A percentile compares a stretch with the other conserved stretches of the same genome.
These are phyloP conservation scores for Phalacrocorax aristotelis DNA, from an alignment of 2,113 vertebrate genomes.

Conservation along the genomic window DNA sequence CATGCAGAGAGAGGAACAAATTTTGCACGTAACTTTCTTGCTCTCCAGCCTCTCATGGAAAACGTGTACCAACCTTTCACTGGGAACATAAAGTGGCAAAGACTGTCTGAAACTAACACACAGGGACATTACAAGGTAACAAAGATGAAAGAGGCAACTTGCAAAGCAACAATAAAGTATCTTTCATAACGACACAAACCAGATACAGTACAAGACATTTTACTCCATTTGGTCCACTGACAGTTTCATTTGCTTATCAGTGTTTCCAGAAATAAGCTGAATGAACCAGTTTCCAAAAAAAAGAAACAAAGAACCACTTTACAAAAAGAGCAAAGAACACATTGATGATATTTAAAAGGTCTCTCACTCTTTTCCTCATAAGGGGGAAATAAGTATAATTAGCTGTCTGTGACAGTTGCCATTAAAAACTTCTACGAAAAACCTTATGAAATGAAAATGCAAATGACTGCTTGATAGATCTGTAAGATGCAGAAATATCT, in stretches of 20 bases:
- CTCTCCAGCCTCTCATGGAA: neutral
- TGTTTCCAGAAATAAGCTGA: neutral
- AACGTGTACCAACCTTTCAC: neutral
- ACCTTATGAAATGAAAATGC: neutral
- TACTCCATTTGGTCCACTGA: neutral
- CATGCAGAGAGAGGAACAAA: neutral
- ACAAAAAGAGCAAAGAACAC: neutral
- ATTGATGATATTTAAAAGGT: neutral
- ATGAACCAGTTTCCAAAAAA: neutral
- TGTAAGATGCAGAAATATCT: neutral
- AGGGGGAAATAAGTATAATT: neutral
- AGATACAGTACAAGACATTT: neutral
- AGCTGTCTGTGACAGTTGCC: neutral
- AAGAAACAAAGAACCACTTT: neutral
- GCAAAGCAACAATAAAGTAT: neutral
- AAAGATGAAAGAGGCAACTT: neutral
- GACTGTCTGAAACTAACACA: neutral
- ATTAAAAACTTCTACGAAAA: neutral
- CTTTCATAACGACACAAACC: neutral
- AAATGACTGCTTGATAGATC: neutral
- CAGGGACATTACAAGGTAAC: neutral
- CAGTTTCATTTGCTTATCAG: neutral
- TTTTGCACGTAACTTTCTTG: neutral
- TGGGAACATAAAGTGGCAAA: neutral
- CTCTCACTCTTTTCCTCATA: neutral